Percentiles rank a stretch among this genome's conserved stretches.
Conservation (phyloP, 2,797 vertebrate genomes). For the Tangara arthus region DNA sequence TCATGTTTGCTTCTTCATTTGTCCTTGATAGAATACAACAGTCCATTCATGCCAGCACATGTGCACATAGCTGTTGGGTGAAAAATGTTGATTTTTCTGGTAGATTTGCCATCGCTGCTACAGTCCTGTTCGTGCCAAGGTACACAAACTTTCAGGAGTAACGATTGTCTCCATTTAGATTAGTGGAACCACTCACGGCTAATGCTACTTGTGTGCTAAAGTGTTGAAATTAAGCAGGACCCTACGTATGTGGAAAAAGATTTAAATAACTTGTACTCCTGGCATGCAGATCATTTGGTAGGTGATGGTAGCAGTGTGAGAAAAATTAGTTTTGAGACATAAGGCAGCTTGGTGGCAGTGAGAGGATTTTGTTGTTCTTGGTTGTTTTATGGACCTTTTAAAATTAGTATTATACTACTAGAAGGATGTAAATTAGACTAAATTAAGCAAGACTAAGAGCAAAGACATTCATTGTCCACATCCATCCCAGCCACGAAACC, state of each 20-base stretch:
- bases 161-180: neutral
- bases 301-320: neutral
- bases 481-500: neutral
- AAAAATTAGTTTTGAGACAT: neutral
- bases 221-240: neutral
- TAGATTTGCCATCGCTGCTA: neutral
- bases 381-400: neutral
- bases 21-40: neutral
- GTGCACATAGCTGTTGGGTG: neutral
- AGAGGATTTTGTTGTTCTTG: neutral
- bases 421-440: neutral
- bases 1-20: neutral
- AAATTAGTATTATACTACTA: neutral
- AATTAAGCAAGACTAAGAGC: neutral
- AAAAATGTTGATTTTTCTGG: slow-evolving; percentile 10
- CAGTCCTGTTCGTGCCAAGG: neutral
- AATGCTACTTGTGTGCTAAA: neutral
- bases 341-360: neutral
- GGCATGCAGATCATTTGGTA: neutral
- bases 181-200: rapidly evolving
- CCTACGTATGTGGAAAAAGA: neutral
- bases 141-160: neutral
- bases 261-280: neutral
- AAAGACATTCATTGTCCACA: neutral
- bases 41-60: neutral